Evolutionary conservation across 2,888 invertebrate genomes (phyloP), one percentile per base, ranked within the genome.

Genomic region (Mythimna vitellina): DNA sequence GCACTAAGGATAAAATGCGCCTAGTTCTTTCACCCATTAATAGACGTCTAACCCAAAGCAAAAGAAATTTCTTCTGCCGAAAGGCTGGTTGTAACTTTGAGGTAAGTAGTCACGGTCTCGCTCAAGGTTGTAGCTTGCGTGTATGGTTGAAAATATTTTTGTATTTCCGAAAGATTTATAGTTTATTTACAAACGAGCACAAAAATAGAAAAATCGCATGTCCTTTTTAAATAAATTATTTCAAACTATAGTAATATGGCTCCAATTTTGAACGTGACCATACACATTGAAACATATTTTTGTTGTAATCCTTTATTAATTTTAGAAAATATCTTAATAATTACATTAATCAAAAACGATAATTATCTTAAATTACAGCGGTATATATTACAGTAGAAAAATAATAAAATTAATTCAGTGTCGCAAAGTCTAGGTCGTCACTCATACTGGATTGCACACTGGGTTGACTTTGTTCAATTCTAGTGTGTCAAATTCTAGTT

Each of bases 401-500:
- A 69, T 76, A 73, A 72, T 69, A 76, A 76, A 73, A 76, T 76
- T 69, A 76, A 76, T 76, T 71, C 70, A 78, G 68, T 62, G 62
- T 62, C 67, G 73, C 66, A 73, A 73, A 70, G 65, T 74, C 77
- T 65, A 71, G 73, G 73, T 74, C 77, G 64, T 73, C 77, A 77
- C 73, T 73, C 61, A 70, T 70, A 77, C 77, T 77, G 73, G 77
- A 77, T 73, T 73, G 74, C 67, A 74, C 73, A 74, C 74, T 78
- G 65, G 73, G 68, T 78, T 78, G 74, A 74, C 78, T 78, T 78
- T 67, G 78, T 78, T 71, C 74, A 71, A 74, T 65, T 78, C 68
- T 64, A 74, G 62, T 78, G 77, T 64, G 73, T 77, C 70, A 71
- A 76, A 58, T 49, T 66, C 64, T 76, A 76, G 76, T 71, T 71